Evolutionary conservation across 2,888 invertebrate species (phyloP), one percentile per base, ranked within the genome.

Genomic region (Drosophila borealis): DNA sequence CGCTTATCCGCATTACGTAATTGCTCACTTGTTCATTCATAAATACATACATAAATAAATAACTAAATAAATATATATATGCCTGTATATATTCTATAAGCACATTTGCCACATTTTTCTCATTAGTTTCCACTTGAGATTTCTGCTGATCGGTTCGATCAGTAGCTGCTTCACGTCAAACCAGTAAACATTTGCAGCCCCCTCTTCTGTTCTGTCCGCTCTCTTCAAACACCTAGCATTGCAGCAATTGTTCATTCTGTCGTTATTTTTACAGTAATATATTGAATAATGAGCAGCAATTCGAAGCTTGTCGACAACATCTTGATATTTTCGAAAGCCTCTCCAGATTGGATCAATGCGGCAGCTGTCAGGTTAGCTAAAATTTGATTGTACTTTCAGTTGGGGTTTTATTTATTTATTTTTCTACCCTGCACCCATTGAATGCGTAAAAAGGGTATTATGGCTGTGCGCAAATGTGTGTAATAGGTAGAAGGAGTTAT

Each of bases 281-380:
- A 42, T 34, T 55, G 54, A 69, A 71, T 68, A 66, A 63, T 65
- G 51, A 81, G 80, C 49, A 56, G 57, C 34, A 39, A 13, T 53
- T 50, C 34, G 45, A 56, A n/a, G 13, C 14, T 67, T 70, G 71
- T 71, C 88, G 87, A 68, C 82, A 88, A 60, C 61, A 61, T 77
- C 63, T 87, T 87, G 53, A 74, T 46, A 42, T 69, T 57, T 64
- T 74, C 60, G 51, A 74, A 74, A 56, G 54, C 69, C 84, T 66
- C 88, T 81, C 48, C 53, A 79, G 45, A 21, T 61, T 61, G 46
- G 55, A 51, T 60, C 71, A 68, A 39, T 53, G 14, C 33, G 33
- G 21, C 59, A 37, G n/a, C 64, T 69, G 62, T 65, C 46, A 61
- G 56, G 6, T 19, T 46, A 44, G 50, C 34, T 61, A 29, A 29